phyloP scores from a whole-genome alignment of 2,797 vertebrate genomes.

The Gymnoscopelus microlampas region DNA sequence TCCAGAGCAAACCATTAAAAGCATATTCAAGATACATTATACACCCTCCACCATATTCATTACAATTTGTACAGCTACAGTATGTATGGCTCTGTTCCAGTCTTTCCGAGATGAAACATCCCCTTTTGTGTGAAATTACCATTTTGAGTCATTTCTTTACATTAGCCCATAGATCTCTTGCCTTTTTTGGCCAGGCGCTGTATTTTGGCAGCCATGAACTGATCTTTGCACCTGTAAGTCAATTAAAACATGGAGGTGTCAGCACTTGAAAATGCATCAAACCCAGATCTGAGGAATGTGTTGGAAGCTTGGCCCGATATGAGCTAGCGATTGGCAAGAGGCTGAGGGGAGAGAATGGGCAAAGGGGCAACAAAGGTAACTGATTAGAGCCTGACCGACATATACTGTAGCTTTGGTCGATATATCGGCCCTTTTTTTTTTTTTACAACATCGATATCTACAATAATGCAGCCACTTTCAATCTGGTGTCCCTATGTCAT shows the following conservation, averaged over 20 bases:
- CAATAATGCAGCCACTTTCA: too few species aligned
- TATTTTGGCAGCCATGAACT: slow-evolving; percentile 33
- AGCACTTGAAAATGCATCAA: slow-evolving; percentile 41
- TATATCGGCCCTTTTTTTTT: too few species aligned
- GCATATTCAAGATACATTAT: not conserved
- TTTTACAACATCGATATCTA: too few species aligned
- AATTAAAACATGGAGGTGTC: slow-evolving; percentile 40
- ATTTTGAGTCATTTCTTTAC: slow-evolving; percentile 22
- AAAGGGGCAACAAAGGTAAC: slow-evolving; percentile 20
- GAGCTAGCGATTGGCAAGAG: slow-evolving; percentile 16
- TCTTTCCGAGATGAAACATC: not conserved
- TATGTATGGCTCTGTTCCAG: slow-evolving; percentile 12
- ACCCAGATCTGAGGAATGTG: slow-evolving; percentile 28
- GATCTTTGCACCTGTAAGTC: slow-evolving; percentile 51
- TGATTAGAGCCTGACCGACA: not conserved
- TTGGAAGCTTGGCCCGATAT: slow-evolving; percentile 18
- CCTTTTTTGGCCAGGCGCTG: slow-evolving; percentile 2
- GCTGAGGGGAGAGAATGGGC: slow-evolving; percentile 19
- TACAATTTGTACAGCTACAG: slow-evolving; percentile 21
- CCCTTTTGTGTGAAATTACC: slow-evolving; percentile 2
- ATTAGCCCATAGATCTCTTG: slow-evolving; percentile 31
- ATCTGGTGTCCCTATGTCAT: too few species aligned
- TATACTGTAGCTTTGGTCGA: too few species aligned
- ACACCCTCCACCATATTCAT: slow-evolving; percentile 8
- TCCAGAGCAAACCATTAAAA: too few species aligned